Evolutionary conservation across 2,888 invertebrate species (phyloP), one percentile per base, ranked within the genome.

Genomic region (Hipparchia sbordonii): DNA sequence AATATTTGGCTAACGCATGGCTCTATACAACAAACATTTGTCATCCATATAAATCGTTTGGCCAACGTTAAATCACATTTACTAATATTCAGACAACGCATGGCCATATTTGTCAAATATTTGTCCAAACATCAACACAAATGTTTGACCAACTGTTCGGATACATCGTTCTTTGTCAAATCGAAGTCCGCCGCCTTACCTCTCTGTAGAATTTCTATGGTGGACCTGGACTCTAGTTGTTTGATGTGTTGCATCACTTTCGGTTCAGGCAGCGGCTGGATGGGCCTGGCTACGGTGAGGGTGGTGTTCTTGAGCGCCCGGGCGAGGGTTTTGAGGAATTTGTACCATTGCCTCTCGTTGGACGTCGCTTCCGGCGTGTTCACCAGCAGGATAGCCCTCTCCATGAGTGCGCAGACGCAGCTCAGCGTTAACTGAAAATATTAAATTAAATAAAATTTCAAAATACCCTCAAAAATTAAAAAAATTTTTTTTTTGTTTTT

Each of bases 301-400:
- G 79, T 83, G 0, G 91, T 89, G 76, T 86, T 87, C 13, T 91
- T 91, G 1, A 94, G 80, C 0, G 94, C 90, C 51, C 95, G 85
- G 0, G 94, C 92, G 67, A 95, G 84, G 0, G 91, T 92, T 74
- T 91, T 89, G 6, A 95, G 88, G 86, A 95, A 95, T 75, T 92
- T 92, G 9, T 88, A 92, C 95, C 95, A 95, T 71, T 93, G 93
- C 0, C 92, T 82, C 73, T 93, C 93, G 84, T 88, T 90, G 1
- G 91, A 85, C 0, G 91, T 91, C 13, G 92, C 89, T 72, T 92
- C 92, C 0, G 91, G 89, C 0, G 91, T 91, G 79, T 87, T 89
- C 0, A 89, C 85, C 0, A 93, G 80, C 0, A 82, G 57, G 0
- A 87, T 73, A 0, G 93, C 91, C 33, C 87, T 87, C 39, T 92